Evolutionary conservation across 2,113 vertebrate genomes (phyloP).

Genomic region (Thymallus thymallus): DNA sequence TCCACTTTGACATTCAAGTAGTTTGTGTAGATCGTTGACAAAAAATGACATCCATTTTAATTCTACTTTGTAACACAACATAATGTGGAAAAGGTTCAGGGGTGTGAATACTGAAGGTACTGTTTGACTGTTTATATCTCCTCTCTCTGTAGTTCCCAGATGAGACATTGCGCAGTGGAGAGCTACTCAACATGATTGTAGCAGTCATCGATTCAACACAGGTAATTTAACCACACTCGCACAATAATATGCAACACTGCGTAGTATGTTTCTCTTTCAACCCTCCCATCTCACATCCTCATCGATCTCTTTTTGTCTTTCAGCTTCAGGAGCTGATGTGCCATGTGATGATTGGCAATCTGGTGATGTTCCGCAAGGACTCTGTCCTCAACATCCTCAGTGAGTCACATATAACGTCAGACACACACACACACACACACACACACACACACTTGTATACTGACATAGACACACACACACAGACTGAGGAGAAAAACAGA

Average conservation of each 20-base stretch:
- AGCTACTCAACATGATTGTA: constrained; percentile 97
- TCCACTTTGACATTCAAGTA: no score
- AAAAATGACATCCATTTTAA: no score
- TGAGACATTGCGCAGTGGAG: constrained; percentile 89
- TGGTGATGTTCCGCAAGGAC: constrained; percentile 97
- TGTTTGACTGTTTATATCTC: neutral
- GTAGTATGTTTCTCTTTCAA: neutral
- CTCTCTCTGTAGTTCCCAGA: constrained; percentile 84
- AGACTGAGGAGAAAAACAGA: neutral
- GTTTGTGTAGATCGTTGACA: no score
- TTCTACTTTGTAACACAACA: no score
- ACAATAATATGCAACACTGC: neutral
- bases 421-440: neutral
- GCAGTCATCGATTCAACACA: constrained; percentile 91
- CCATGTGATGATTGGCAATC: constrained; percentile 96
- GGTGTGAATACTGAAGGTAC: no score
- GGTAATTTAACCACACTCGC: constrained; percentile 45
- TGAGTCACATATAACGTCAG: constrained; percentile 64
- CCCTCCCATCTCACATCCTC: neutral
- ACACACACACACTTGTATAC: neutral
- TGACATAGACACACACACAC: neutral
- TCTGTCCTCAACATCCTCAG: constrained; percentile 96
- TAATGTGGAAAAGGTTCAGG: no score
- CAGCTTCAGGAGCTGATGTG: constrained; percentile 97
- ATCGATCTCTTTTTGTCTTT: neutral